Conservation (phyloP, 2,888 invertebrate genomes). For the Ischnura elegans region DNA sequence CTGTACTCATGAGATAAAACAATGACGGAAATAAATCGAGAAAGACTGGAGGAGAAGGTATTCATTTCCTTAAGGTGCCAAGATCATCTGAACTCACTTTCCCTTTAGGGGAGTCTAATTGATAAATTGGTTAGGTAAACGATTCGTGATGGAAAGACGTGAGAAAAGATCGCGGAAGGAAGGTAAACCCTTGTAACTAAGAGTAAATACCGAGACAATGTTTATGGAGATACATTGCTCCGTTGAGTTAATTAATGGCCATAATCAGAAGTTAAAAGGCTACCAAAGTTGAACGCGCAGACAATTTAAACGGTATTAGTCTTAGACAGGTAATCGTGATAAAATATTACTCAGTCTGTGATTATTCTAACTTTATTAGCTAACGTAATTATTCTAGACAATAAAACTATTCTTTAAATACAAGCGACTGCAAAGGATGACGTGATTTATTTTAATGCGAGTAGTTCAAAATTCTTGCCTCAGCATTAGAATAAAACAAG, state of each 20-base stretch:
- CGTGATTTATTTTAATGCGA: no score
- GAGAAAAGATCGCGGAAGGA: not conserved
- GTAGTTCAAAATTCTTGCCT: no score
- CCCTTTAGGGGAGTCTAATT: not conserved
- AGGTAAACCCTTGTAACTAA: not conserved
- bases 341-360: no score
- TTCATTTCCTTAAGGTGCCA: not conserved
- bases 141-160: not conserved
- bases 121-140: not conserved
- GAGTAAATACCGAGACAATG: not conserved
- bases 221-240: not conserved
- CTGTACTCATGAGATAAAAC: not conserved
- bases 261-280: not conserved
- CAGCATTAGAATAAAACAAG: no score
- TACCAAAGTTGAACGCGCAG: not conserved
- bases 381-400: no score
- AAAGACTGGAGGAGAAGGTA: not conserved
- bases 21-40: not conserved
- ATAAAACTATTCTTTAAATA: no score
- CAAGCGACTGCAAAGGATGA: no score
- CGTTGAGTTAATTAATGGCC: not conserved
- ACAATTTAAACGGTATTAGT: not conserved
- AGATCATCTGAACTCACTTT: not conserved
- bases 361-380: no score
- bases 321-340: no score